Conservation (phyloP, 1,140 invertebrate genomes). For the Brachionus asplanchnoidis region DNA sequence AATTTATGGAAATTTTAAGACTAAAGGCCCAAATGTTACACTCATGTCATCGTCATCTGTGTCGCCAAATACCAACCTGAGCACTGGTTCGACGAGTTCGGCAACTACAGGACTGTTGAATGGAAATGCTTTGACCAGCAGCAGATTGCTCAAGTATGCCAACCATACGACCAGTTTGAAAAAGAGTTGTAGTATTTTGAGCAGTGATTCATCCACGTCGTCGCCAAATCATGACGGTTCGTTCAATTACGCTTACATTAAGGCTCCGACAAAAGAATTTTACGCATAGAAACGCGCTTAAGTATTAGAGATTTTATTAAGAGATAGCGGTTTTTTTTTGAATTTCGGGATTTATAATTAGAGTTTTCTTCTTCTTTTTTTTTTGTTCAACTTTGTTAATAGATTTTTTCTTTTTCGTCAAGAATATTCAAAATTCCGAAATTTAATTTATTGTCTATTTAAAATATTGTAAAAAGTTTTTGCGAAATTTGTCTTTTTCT, state of each 20-base stretch:
- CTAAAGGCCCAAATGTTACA: background rate
- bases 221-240: constrained; percentile 38
- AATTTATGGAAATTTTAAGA: constrained; percentile 26
- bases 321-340: background rate
- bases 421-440: constrained; percentile 12
- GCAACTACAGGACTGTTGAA: constrained; percentile 21
- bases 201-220: constrained; percentile 13
- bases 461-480: constrained; percentile 21
- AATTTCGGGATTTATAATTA: constrained; percentile 24
- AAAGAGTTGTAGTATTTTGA: constrained; percentile 22
- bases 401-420: background rate
- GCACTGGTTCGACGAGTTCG: constrained; percentile 18
- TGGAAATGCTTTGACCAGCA: background rate
- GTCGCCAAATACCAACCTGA: constrained; percentile 17
- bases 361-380: background rate
- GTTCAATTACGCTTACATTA: constrained; percentile 39
- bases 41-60: constrained; percentile 23
- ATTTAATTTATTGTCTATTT: constrained; percentile 33
- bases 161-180: background rate
- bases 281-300: background rate
- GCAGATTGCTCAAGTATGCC: constrained; percentile 20
- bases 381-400: background rate
- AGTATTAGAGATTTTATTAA: constrained; percentile 12
- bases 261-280: constrained; percentile 40
- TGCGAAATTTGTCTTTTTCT: background rate